phyloP scores from a whole-genome alignment of 2,113 vertebrate species.

The Delphinapterus leucas region DNA sequence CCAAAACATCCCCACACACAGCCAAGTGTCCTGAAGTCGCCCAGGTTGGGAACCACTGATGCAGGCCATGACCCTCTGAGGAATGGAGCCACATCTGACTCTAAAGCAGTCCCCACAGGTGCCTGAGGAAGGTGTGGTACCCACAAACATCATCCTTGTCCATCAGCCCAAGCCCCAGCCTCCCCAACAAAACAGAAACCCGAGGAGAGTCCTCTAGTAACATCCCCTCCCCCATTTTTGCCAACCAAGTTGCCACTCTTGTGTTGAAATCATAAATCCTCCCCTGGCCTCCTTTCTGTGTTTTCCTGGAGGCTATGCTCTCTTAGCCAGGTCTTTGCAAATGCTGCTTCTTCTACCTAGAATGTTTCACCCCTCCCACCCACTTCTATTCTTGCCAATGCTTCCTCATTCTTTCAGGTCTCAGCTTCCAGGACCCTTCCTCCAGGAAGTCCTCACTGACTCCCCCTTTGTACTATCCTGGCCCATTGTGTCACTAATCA shows the following conservation, averaged over 20 bases:
- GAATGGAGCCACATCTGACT: fast-evolving
- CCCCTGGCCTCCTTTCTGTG: not conserved
- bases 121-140: not conserved
- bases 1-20: not conserved
- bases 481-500: not conserved
- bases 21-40: not conserved
- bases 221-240: not conserved
- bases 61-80: not conserved
- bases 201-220: not conserved
- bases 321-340: not conserved
- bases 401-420: not conserved
- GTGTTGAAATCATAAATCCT: not conserved
- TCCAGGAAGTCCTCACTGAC: not conserved
- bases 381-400: not conserved
- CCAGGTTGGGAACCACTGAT: fast-evolving
- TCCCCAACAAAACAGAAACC: not conserved
- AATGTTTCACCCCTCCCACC: no score
- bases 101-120: not conserved
- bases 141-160: no score
- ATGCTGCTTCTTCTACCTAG: not conserved
- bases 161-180: not conserved
- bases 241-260: not conserved
- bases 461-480: not conserved
- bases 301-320: not conserved
- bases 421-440: not conserved